Base-by-base conservation (phyloP, 2,797 vertebrate species). In the Hypotaenidia philippensis region DNA sequence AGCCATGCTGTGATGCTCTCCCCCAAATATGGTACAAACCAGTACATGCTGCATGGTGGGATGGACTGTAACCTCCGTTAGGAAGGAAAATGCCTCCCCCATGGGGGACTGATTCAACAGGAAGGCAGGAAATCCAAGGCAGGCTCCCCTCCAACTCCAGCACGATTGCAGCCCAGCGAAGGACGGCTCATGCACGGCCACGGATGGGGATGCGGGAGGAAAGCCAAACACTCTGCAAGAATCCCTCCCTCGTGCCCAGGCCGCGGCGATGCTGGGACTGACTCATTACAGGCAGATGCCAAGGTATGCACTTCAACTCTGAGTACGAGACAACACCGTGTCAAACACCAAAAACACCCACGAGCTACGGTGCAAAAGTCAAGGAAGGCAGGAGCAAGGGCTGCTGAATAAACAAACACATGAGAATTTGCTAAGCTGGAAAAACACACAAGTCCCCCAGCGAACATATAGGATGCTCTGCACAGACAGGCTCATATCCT, bases 81-180 rank as follows among this genome's bases (percentile, higher is more conserved):
- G 95, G 95, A 95, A 97, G 97, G 91, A 91, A 96, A 91, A 93
- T 36, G 94, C 95, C 95, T 96, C 83, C 93, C 86, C 94, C 87
- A 47, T 5, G 1, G 83, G 90, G 95, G 91, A 86, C 45, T 80
- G 96, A 94, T 95, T 95, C 38, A 29, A 92, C 95, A 97, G 97
- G 97, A 98, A 92, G 57, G 88, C 89, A 95, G 94, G 97, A 97
- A 97, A 96, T 93, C 96, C 97, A 97, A 94, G 74, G 93, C 96
- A 80, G 92, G 79, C 90, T 94, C 91, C 84, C 34, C 93, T 97
- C 96, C 96, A 93, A 70, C 75, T 53, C 75, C 92, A 66, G 79
- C 1, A 0, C 3, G 12, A 96, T 91, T 8, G 0, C 66, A 93
- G 95, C 93, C 80, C 77, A 38, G 82, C 6, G 5, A 89, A 83